Conservation (phyloP, 1,140 invertebrate genomes). For the Listronotus oregonensis region DNA sequence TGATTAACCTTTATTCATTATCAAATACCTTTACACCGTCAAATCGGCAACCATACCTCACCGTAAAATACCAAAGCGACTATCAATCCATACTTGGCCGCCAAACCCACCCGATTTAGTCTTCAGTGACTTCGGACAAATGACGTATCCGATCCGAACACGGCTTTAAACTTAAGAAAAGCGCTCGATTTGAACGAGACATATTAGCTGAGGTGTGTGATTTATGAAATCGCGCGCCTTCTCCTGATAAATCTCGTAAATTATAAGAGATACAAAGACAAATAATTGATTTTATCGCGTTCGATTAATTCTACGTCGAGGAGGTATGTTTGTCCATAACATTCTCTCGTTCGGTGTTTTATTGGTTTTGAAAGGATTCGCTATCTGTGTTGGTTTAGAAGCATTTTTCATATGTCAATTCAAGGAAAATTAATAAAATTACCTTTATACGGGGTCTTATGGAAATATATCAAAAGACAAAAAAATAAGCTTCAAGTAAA, state of each 20-base stretch:
- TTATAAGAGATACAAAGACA: slow-evolving; percentile 32
- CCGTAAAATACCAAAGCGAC: slow-evolving; percentile 2
- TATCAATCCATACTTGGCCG: slow-evolving; percentile 22
- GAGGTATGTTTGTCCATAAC: slow-evolving; percentile 12
- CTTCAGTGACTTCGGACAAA: slow-evolving; percentile 36
- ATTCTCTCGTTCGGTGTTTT: background rate
- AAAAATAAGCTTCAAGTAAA: too few species aligned
- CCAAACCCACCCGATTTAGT: slow-evolving; percentile 34
- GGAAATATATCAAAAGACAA: too few species aligned
- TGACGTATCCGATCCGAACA: slow-evolving; percentile 37
- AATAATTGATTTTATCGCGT: slow-evolving; percentile 41
- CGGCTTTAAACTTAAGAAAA: slow-evolving; percentile 41
- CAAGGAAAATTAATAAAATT: background rate
- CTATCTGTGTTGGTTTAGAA: background rate
- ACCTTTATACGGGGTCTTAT: too few species aligned
- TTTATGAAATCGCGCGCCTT: slow-evolving; percentile 34
- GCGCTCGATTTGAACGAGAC: slow-evolving; percentile 39
- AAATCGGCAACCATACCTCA: background rate
- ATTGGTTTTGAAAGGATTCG: slow-evolving; percentile 15
- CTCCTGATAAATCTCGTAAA: slow-evolving; percentile 31
- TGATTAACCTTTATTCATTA: too few species aligned
- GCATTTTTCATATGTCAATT: slow-evolving; percentile 5
- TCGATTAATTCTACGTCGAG: slow-evolving; percentile 34
- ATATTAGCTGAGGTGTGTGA: slow-evolving; percentile 37
- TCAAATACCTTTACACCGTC: background rate